Percentiles rank a stretch among this genome's conserved stretches.
These are phyloP conservation scores for Diadumene lineata DNA, from an alignment of 92 coral and sea anemone species.

Conservation along the genomic window DNA sequence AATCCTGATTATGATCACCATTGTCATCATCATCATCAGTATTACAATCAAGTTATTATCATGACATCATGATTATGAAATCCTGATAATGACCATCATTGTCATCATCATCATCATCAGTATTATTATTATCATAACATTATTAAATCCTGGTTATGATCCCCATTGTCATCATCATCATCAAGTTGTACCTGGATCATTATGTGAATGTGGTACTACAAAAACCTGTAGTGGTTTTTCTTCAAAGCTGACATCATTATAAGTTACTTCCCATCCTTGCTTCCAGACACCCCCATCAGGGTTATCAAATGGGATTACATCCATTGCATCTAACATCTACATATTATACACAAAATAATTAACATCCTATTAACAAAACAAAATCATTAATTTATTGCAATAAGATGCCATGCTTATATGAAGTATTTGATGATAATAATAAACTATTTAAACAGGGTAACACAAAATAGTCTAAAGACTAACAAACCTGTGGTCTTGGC, in stretches of 20 bases:
- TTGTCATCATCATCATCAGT: not conserved
- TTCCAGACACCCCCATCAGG: conserved; percentile 99
- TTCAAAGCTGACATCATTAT: conserved; percentile 60
- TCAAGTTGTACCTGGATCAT: conserved; percentile 87
- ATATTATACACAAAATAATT: not conserved
- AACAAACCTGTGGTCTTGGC: too few species aligned
- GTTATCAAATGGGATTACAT: conserved; percentile 92
- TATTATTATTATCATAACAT: not conserved
- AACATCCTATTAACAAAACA: too few species aligned
- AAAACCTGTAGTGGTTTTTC: conserved; percentile 80
- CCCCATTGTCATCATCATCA: not conserved
- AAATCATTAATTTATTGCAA: too few species aligned
- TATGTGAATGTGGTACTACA: conserved; percentile 98
- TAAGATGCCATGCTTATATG: too few species aligned
- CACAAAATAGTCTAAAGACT: too few species aligned
- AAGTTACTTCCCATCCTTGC: conserved; percentile 92
- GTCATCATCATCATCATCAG: not conserved
- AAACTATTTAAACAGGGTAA: too few species aligned
- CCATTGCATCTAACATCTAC: conserved; percentile 96
- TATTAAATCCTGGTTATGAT: not conserved
- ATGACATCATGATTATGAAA: not conserved
- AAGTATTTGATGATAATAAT: too few species aligned
- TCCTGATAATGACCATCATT: not conserved
- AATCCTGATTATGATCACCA: too few species aligned
- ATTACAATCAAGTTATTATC: not conserved